These are phyloP conservation scores for Steinernema hermaphroditum DNA, from an alignment of 2,888 invertebrate species.

Conservation along the genomic window DNA sequence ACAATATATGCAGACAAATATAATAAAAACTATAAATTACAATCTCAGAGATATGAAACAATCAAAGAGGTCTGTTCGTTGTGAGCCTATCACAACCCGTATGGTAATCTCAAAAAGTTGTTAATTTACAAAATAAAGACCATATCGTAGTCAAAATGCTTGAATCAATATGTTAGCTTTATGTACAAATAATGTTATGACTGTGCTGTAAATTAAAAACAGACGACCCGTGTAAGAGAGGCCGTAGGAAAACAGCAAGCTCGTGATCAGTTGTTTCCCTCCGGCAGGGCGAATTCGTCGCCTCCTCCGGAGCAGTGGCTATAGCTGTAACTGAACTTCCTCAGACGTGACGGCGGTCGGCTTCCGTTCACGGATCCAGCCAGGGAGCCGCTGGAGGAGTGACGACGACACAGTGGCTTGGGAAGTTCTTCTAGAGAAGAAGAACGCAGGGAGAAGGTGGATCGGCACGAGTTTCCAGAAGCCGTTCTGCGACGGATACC, in stretches of 20 bases:
- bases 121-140: no score
- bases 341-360: constrained; percentile 9
- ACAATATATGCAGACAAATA: not conserved
- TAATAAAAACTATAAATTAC: not conserved
- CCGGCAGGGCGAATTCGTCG: constrained; percentile 20
- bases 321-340: constrained; percentile 31
- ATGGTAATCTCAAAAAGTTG: constrained; percentile 3
- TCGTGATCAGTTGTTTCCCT: not conserved
- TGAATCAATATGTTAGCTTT: no score
- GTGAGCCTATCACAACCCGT: constrained; percentile 20
- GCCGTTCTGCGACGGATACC: constrained; percentile 34
- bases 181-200: constrained; percentile 19
- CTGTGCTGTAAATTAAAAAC: not conserved
- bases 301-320: constrained; percentile 38
- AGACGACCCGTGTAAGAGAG: not conserved
- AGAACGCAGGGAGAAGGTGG: constrained; percentile 34
- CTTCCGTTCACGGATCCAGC: constrained; percentile 18
- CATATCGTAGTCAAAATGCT: no score
- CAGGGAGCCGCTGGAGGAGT: constrained; percentile 41
- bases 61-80: not conserved
- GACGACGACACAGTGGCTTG: constrained; percentile 59
- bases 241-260: not conserved
- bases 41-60: not conserved
- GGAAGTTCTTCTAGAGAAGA: constrained; percentile 53
- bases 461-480: constrained; percentile 39